A percentile compares a stretch with the other conserved stretches of the same genome.
Evolutionary conservation across 2,888 invertebrate species (phyloP).

Genomic region (Labia minor): DNA sequence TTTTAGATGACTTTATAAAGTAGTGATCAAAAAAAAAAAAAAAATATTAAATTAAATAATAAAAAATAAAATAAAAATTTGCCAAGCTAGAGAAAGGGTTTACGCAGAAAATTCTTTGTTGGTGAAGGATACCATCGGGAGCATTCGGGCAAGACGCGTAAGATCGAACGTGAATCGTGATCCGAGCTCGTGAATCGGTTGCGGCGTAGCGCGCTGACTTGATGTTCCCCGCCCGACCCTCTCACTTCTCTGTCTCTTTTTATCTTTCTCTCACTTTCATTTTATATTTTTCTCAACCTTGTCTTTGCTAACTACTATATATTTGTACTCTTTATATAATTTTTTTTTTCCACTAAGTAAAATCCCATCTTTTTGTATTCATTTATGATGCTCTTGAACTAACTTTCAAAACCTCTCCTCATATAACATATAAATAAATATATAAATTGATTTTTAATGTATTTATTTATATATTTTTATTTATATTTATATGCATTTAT

Average conservation of each 20-base stretch:
- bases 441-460: background rate
- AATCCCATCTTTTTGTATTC: constrained; percentile 3
- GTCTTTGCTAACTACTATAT: constrained; percentile 21
- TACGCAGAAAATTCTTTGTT: constrained; percentile 33
- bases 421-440: background rate
- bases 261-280: constrained; percentile 20
- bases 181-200: constrained; percentile 23
- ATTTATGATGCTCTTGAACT: background rate
- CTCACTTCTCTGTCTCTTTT: constrained; percentile 15
- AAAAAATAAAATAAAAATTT: background rate
- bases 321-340: constrained; percentile 22
- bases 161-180: background rate
- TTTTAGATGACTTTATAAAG: background rate
- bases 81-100: background rate
- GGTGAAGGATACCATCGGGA: constrained; percentile 18
- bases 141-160: constrained; percentile 14
- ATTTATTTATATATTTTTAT: background rate
- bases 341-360: constrained; percentile 22
- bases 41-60: background rate
- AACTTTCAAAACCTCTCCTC: background rate
- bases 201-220: constrained; percentile 15
- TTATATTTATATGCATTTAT: background rate
- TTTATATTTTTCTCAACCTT: constrained; percentile 17
- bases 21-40: constrained; percentile 9
- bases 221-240: constrained; percentile 1